phyloP scores from a whole-genome alignment of 2,797 vertebrate species.

The Halcyon badia region DNA sequence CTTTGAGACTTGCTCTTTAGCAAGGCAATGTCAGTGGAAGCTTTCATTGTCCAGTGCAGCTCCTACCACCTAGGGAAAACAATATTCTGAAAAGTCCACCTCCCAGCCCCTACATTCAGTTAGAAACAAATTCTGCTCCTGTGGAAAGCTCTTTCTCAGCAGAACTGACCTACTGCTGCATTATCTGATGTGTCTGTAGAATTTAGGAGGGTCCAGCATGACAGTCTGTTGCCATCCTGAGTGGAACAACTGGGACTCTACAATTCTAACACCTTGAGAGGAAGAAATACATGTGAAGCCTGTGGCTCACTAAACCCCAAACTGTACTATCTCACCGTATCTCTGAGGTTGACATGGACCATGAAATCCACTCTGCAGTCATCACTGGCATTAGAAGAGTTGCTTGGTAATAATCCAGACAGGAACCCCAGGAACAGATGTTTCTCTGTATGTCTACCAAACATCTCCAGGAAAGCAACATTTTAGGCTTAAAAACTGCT shows the following conservation, averaged over 20 bases:
- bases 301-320: neutral
- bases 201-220: neutral
- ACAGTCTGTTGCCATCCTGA: neutral
- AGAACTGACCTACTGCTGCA: neutral
- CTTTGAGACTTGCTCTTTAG: conserved; percentile 25
- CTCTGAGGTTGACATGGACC: neutral
- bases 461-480: neutral
- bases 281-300: neutral
- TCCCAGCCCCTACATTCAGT: neutral
- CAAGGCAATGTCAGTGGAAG: neutral
- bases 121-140: neutral
- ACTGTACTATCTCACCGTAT: neutral
- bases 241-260: neutral
- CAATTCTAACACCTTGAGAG: neutral
- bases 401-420: neutral
- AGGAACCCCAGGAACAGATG: neutral
- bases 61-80: neutral
- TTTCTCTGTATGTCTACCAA: neutral
- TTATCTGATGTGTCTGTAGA: neutral
- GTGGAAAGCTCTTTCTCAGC: neutral
- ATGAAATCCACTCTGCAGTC: neutral
- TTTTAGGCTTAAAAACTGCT: neutral
- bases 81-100: neutral
- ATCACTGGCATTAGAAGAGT: neutral
- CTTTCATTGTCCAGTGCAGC: neutral